Evolutionary conservation across 2,113 vertebrate genomes (phyloP).

Genomic region (Opisthocomus hoazin): DNA sequence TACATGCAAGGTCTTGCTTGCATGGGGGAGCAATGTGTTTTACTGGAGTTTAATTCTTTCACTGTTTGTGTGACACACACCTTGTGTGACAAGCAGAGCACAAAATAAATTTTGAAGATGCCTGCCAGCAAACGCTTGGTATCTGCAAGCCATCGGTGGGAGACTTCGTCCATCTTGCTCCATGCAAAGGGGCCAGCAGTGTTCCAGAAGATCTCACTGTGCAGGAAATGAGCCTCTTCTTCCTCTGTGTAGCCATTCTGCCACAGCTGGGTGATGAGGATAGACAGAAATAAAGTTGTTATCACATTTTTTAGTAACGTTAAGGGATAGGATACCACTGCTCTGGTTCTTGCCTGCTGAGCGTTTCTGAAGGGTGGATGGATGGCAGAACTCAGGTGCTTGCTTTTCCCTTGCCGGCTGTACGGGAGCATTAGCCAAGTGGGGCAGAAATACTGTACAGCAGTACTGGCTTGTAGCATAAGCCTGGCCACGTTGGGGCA

Average conservation of each 20-base stretch:
- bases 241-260: background rate
- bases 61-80: background rate
- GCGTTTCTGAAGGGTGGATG: background rate
- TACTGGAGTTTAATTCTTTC: background rate
- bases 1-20: background rate
- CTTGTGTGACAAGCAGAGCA: background rate
- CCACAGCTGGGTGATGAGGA: background rate
- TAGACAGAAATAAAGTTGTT: background rate
- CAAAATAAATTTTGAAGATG: background rate
- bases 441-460: background rate
- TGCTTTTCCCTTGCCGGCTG: background rate
- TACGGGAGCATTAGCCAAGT: background rate
- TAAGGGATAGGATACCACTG: background rate
- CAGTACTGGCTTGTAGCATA: background rate
- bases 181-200: background rate
- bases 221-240: background rate
- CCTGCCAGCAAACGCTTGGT: background rate
- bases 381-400: rapidly evolving
- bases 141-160: background rate
- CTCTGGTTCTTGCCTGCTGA: background rate
- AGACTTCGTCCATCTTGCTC: background rate
- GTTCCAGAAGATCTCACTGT: rapidly evolving
- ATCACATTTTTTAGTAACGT: background rate
- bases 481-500: background rate
- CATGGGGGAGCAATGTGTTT: background rate